Evolutionary conservation across 1,140 invertebrate species (phyloP).

Genomic region (Pseudomyrmex concolor): DNA sequence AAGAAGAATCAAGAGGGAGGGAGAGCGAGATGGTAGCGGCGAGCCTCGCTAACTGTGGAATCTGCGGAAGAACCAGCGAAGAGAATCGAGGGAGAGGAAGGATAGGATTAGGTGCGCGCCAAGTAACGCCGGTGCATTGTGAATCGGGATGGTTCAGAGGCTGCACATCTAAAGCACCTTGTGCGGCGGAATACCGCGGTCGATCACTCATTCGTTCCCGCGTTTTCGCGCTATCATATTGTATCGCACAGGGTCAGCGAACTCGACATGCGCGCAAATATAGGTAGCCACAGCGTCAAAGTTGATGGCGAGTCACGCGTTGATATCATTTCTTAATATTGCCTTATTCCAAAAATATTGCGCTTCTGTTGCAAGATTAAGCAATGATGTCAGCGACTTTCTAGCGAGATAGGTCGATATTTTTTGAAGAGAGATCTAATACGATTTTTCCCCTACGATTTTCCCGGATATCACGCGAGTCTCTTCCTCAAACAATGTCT

Average conservation of each 20-base stretch:
- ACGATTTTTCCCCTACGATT: background rate
- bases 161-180: background rate
- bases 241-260: conserved; percentile 26
- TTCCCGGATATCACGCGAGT: background rate
- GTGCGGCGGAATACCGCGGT: conserved; percentile 18
- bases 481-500: background rate
- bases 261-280: conserved; percentile 6
- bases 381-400: conserved; percentile 14
- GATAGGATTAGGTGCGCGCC: conserved; percentile 63
- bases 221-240: conserved; percentile 40
- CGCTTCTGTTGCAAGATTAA: background rate
- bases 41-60: conserved; percentile 41
- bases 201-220: conserved; percentile 20
- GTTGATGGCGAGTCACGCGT: conserved; percentile 5
- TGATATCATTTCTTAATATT: background rate
- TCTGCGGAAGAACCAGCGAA: conserved; percentile 6
- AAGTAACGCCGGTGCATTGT: conserved; percentile 26
- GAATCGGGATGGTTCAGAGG: conserved; percentile 25
- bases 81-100: background rate
- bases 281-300: background rate
- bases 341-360: background rate
- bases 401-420: background rate
- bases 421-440: background rate
- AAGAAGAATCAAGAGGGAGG: background rate
- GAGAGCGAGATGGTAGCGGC: background rate